A percentile compares a stretch with the other conserved stretches of the same genome.
These are phyloP conservation scores for Rhadina sibilatrix DNA, from an alignment of 2,113 vertebrate genomes.

Conservation along the genomic window DNA sequence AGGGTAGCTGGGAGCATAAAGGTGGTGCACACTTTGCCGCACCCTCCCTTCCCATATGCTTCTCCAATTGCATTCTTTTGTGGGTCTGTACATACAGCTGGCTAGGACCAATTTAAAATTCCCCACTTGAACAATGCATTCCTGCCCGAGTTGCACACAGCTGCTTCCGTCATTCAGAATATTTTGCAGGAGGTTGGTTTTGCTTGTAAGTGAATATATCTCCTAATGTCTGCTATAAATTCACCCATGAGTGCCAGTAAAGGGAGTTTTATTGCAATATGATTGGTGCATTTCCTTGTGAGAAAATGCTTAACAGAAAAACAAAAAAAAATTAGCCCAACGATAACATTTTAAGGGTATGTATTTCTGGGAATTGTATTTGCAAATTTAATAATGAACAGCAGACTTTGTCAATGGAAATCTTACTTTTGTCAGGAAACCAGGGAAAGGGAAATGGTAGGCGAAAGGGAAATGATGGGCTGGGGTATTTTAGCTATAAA, in stretches of 20 bases:
- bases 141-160: background rate
- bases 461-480: background rate
- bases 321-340: background rate
- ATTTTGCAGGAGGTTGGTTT: background rate
- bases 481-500: background rate
- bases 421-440: background rate
- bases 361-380: constrained; percentile 6
- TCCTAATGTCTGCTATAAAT: background rate
- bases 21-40: background rate
- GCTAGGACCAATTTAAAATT: background rate
- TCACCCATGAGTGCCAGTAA: background rate
- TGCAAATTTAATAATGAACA: background rate
- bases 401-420: background rate
- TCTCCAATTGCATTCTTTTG: background rate
- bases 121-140: constrained; percentile 5
- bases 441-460: background rate
- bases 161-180: constrained; percentile 15
- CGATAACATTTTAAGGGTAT: background rate
- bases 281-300: background rate
- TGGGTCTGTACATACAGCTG: background rate
- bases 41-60: background rate
- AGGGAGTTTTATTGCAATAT: background rate
- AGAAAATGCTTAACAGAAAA: background rate
- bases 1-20: background rate
- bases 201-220: background rate